A percentile compares a stretch with the other conserved stretches of the same genome.
phyloP scores from a whole-genome alignment of 2,113 vertebrate genomes.

The Tragulus kanchil region DNA sequence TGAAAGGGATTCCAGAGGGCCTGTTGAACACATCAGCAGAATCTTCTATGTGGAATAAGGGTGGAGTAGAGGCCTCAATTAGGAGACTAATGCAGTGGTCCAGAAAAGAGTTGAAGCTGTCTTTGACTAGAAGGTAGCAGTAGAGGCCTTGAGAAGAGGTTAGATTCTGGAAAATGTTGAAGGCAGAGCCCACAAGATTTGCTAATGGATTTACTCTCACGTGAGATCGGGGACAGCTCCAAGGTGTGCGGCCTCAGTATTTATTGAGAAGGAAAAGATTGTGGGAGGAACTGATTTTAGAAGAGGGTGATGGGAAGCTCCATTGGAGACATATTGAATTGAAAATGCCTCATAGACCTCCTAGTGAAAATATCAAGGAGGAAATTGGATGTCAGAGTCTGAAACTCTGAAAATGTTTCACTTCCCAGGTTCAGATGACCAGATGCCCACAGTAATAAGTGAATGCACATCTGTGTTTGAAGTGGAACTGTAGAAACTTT shows the following conservation, averaged over 20 bases:
- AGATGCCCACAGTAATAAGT: background rate
- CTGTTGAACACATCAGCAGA: background rate
- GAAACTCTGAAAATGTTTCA: background rate
- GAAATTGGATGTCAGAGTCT: background rate
- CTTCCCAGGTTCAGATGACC: background rate
- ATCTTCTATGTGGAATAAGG: background rate
- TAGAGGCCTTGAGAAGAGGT: background rate
- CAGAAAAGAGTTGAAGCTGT: background rate
- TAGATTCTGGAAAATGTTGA: background rate
- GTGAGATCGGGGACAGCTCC: background rate
- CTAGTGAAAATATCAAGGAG: slow-evolving; percentile 39
- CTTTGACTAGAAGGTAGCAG: background rate
- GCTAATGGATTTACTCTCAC: background rate
- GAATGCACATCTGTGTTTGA: background rate
- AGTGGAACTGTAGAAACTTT: background rate
- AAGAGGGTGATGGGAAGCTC: background rate
- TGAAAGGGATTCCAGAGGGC: background rate
- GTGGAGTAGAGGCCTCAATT: background rate
- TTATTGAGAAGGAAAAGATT: background rate
- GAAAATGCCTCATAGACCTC: background rate
- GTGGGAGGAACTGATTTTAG: background rate
- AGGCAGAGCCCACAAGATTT: background rate
- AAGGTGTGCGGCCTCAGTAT: background rate
- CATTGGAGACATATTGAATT: background rate
- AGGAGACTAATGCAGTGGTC: background rate